Evolutionary conservation across 1,140 invertebrate genomes (phyloP).

Genomic region (Drosophila sechellia): DNA sequence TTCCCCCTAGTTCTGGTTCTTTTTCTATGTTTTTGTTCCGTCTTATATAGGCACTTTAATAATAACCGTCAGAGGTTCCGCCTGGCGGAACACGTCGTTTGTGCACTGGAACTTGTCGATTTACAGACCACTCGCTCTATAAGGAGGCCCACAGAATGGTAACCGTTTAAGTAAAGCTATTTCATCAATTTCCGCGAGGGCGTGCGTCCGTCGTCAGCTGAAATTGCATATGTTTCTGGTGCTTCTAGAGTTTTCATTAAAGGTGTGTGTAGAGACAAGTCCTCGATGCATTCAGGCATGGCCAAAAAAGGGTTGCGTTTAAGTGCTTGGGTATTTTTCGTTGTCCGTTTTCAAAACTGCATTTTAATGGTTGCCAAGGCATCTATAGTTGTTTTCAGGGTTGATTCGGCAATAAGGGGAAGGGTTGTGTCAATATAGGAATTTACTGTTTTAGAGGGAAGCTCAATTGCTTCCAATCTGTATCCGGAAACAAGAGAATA

Average conservation of each 20-base stretch:
- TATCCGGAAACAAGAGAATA: not conserved
- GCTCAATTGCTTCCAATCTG: not conserved
- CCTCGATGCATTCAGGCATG: slow-evolving; percentile 41
- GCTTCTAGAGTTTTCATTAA: slow-evolving; percentile 6
- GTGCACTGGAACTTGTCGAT: slow-evolving; percentile 32
- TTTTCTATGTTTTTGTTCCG: slow-evolving; percentile 21
- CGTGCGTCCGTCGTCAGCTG: slow-evolving; percentile 42
- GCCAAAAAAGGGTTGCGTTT: slow-evolving; percentile 11
- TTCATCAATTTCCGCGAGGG: slow-evolving; percentile 46
- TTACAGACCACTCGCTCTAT: slow-evolving; percentile 17
- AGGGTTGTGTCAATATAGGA: slow-evolving; percentile 1
- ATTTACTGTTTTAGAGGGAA: not conserved
- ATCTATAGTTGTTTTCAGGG: slow-evolving; percentile 30
- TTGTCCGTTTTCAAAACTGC: slow-evolving; percentile 34
- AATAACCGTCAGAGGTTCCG: slow-evolving; percentile 76
- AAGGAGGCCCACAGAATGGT: slow-evolving; percentile 17
- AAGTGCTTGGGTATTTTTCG: slow-evolving; percentile 52
- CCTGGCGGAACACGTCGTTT: slow-evolving; percentile 55
- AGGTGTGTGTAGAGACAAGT: slow-evolving; percentile 9
- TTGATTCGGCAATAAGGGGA: slow-evolving; percentile 22
- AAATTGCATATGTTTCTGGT: slow-evolving; percentile 39
- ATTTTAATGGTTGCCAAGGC: slow-evolving; percentile 54
- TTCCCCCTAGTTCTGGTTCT: slow-evolving; percentile 12
- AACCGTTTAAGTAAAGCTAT: slow-evolving; percentile 49
- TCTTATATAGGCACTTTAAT: slow-evolving; percentile 64